Conservation (phyloP, 2,797 vertebrate species). For the Labroides dimidiatus region DNA sequence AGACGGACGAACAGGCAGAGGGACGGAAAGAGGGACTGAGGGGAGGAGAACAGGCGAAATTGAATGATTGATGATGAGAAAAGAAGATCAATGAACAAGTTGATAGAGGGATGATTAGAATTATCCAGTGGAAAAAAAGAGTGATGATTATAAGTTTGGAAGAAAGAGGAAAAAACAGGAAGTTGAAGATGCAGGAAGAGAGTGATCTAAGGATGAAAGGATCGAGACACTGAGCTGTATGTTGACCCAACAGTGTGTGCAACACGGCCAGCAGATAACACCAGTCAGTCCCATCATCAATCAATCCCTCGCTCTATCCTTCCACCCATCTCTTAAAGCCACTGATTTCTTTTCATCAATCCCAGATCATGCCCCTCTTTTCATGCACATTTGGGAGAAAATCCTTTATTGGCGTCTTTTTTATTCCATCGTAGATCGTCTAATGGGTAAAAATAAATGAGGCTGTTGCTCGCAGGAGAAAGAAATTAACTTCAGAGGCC, state of each 20-base stretch:
- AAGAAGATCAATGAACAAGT: slow-evolving; percentile 14
- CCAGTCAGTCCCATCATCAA: slow-evolving; percentile 54
- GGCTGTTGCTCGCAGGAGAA: slow-evolving; percentile 19
- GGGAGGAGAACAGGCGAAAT: background rate
- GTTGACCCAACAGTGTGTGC: slow-evolving; percentile 56
- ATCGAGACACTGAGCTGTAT: slow-evolving; percentile 55
- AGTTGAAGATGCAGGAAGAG: slow-evolving; percentile 20
- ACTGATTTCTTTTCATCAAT: slow-evolving; percentile 58
- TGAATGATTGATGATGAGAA: background rate
- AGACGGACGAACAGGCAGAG: slow-evolving; percentile 19
- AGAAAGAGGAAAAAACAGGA: background rate
- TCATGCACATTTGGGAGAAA: slow-evolving; percentile 36
- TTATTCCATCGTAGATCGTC: slow-evolving; percentile 35
- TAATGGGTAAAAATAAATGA: slow-evolving; percentile 24
- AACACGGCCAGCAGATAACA: slow-evolving; percentile 63
- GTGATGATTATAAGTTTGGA: background rate
- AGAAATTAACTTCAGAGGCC: slow-evolving; percentile 31
- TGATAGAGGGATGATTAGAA: background rate
- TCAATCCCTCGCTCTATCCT: slow-evolving; percentile 52
- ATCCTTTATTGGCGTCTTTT: slow-evolving; percentile 10
- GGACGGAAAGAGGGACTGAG: slow-evolving; percentile 19
- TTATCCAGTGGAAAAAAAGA: background rate
- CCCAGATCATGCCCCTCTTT: slow-evolving; percentile 46
- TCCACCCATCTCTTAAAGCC: slow-evolving; percentile 50
- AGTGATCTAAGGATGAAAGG: slow-evolving; percentile 53